These are phyloP conservation scores for Hirudinaria manillensis DNA, from an alignment of 2,888 invertebrate genomes.

Conservation along the genomic window DNA sequence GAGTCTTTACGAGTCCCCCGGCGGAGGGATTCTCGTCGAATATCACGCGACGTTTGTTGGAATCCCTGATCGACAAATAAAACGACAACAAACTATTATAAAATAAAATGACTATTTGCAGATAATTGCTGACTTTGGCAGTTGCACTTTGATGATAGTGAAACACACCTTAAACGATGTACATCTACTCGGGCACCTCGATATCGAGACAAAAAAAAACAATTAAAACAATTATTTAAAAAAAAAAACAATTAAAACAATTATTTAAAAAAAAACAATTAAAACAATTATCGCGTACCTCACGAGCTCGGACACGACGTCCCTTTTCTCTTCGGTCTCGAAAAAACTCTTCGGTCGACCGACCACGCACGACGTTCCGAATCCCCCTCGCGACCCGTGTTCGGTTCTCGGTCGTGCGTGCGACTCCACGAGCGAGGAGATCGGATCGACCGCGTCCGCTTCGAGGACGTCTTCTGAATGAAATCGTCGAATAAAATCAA, in stretches of 20 bases:
- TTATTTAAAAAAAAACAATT: too few species aligned
- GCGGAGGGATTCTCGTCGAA: constrained; percentile 70
- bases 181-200: too few species aligned
- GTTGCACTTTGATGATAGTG: too few species aligned
- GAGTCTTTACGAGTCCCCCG: constrained; percentile 76
- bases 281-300: too few species aligned
- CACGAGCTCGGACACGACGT: not conserved
- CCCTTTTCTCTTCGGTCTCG: not conserved
- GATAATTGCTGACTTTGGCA: too few species aligned
- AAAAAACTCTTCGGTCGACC: not conserved
- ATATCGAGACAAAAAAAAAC: too few species aligned
- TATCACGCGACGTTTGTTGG: constrained; percentile 84
- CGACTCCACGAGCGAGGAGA: too few species aligned
- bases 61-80: constrained; percentile 60
- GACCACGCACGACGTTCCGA: not conserved
- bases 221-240: not conserved
- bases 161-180: too few species aligned
- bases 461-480: too few species aligned
- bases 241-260: not conserved
- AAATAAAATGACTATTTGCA: not conserved
- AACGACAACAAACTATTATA: not conserved
- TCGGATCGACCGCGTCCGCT: too few species aligned
- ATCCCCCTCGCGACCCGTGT: not conserved
- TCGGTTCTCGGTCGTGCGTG: not conserved
- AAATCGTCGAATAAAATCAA: too few species aligned